Percentiles rank a stretch among this genome's conserved stretches.
These are phyloP conservation scores for Helostoma temminkii DNA, from an alignment of 2,797 vertebrate genomes.

Conservation along the genomic window DNA sequence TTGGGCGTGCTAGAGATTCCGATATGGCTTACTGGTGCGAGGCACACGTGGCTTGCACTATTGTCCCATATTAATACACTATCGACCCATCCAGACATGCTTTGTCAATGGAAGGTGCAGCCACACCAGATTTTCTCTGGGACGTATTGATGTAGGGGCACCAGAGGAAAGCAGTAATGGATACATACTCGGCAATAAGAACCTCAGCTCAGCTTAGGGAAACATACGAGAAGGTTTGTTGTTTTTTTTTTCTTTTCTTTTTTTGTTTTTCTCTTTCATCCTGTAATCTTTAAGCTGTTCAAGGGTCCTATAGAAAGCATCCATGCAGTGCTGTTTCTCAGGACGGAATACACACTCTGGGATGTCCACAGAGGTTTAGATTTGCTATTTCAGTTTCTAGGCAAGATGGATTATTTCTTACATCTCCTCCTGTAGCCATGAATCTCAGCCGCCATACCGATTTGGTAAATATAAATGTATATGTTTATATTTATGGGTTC, in stretches of 20 bases:
- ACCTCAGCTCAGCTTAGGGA: constrained; percentile 70
- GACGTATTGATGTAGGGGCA: constrained; percentile 81
- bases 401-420: constrained; percentile 85
- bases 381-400: constrained; percentile 80
- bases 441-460: constrained; percentile 71
- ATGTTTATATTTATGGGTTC: constrained; percentile 80
- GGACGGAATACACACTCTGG: constrained; percentile 66
- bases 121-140: constrained; percentile 77
- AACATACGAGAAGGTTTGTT: constrained; percentile 65
- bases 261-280: constrained; percentile 58
- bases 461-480: constrained; percentile 81
- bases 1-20: constrained; percentile 74
- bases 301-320: constrained; percentile 70
- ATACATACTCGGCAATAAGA: constrained; percentile 81
- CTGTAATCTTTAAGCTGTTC: constrained; percentile 77
- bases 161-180: constrained; percentile 84
- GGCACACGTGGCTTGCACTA: constrained; percentile 76
- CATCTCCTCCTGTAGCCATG: constrained; percentile 74
- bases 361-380: constrained; percentile 75
- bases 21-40: constrained; percentile 78
- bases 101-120: constrained; percentile 83
- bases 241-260: constrained; percentile 57
- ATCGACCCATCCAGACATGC: constrained; percentile 84
- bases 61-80: constrained; percentile 87
- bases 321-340: constrained; percentile 69